Base-by-base conservation (phyloP, 2,888 invertebrate genomes). In the Maniola hyperantus region DNA sequence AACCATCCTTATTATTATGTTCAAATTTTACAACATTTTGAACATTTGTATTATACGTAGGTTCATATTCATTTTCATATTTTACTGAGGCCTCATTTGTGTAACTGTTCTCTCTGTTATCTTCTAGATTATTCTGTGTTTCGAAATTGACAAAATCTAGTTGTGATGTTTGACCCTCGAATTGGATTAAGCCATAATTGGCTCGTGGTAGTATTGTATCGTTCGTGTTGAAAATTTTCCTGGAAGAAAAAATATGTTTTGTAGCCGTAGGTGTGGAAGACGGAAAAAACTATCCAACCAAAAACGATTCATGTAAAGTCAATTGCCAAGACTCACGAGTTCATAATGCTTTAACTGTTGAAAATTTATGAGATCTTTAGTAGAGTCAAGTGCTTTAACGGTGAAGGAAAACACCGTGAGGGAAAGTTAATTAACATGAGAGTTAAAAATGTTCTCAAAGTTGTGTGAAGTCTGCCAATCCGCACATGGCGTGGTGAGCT, bases 151-250 rank as follows among this genome's bases (percentile, higher is more conserved):
- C 39, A 18, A 59, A 53, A 33, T 51, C 42, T 48, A 59, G 48
- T 13, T 55, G 39, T 10, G 11, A 15, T 15, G 11, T 58, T 33
- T 64, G 50, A 42, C 44, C 55, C 20, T 76, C 73, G 51, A 74
- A 77, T 44, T 72, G 73, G 8, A 79, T 65, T 0, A 76, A 48
- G 13, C 74, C 73, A 54, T 76, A 71, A 0, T 70, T 74, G 7
- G 72, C 65, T 65, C 78, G 73, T 10, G 66, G 58, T 5, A 54
- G 55, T n/a, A 68, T 61, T 48, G 46, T 53, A 11, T 78, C 77
- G 51, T 65, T 70, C 1, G 59, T 33, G 10, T 68, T 67, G 48
- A 68, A 68, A 15, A 80, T 79, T 71, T 74, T 74, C 18, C 82
- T 83, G 72, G 6, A 55, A 33, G 13, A 62, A 42, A 0, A 20